Base-by-base conservation (phyloP, 2,888 invertebrate species). In the Dugesia japonica region DNA sequence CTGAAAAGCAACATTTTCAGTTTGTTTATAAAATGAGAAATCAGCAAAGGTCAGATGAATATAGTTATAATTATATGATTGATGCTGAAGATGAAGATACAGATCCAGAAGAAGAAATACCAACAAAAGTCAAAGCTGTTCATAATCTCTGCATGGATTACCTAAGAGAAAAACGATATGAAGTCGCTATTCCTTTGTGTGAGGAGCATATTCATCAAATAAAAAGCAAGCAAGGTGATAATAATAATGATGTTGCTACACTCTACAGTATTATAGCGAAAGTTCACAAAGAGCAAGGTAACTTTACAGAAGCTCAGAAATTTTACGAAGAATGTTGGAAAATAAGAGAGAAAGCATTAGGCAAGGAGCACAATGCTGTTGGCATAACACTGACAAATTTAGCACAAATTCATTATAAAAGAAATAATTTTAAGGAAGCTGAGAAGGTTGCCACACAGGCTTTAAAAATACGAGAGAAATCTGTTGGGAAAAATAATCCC, bases 141-240 rank as follows among this genome's bases (percentile, higher is more conserved):
- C 72, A 72, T 27, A 72, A 72, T 31, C 31, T 72, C 4, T 27
- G 27, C 23, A 31, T 72, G 28, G 28, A 72, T 7, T 72, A 72
- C 23, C 4, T 31, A 7, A 23, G 31, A 15, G 28, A 72, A 31
- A 31, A 31, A 23, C 27, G 72, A 26, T 72, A 72, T n/a, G 72
- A 72, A 72, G 72, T 72, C n/a, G 72, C 72, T 17, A 72, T 72
- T 72, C 72, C 72, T 4, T 72, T 72, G n/a, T 72, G 72, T 26
- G 31, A 72, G n/a, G 28, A 72, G 20, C 28, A 28, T 20, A n/a
- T 72, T 7, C 27, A 72, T 26, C 28, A 72, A 28, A 28, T 72
- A 17, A 72, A 31, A 72, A 72, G n/a, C 15, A 72, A 31, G 15
- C 27, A 72, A 28, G 72, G 72, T 1, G 72, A 72, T 27, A 27